These are phyloP conservation scores for Neodiprion virginianus DNA, from an alignment of 1,140 invertebrate species.

Conservation along the genomic window DNA sequence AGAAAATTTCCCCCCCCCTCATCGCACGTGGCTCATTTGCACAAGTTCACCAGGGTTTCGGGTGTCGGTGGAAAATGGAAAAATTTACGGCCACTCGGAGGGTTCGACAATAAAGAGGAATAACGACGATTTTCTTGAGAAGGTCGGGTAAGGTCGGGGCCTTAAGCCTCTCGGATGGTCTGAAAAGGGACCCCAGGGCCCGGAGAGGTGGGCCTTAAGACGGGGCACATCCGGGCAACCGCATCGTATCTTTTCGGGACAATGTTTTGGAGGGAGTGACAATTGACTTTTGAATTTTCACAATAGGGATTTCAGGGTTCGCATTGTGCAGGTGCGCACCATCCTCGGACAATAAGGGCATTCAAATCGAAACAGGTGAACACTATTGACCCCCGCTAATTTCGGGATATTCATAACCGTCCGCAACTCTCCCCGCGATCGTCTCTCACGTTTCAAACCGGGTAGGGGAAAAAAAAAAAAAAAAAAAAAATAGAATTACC, in stretches of 20 bases:
- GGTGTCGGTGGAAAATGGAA: neutral
- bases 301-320: neutral
- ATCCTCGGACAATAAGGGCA: neutral
- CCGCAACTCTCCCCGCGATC: neutral
- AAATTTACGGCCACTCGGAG: neutral
- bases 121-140: neutral
- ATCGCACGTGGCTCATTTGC: neutral
- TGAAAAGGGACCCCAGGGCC: neutral
- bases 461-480: neutral
- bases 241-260: neutral
- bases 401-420: neutral
- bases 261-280: constrained; percentile 12
- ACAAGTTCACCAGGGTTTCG: neutral
- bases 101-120: neutral
- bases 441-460: constrained; percentile 6
- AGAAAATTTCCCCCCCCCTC: too few species aligned
- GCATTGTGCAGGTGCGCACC: neutral
- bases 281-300: constrained; percentile 12
- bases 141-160: neutral
- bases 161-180: neutral
- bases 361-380: constrained; percentile 13
- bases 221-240: constrained; percentile 1
- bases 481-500: neutral
- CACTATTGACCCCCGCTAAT: neutral
- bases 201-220: neutral